Evolutionary conservation across 2,888 invertebrate genomes (phyloP).

Genomic region (Eumerus sabulonum): DNA sequence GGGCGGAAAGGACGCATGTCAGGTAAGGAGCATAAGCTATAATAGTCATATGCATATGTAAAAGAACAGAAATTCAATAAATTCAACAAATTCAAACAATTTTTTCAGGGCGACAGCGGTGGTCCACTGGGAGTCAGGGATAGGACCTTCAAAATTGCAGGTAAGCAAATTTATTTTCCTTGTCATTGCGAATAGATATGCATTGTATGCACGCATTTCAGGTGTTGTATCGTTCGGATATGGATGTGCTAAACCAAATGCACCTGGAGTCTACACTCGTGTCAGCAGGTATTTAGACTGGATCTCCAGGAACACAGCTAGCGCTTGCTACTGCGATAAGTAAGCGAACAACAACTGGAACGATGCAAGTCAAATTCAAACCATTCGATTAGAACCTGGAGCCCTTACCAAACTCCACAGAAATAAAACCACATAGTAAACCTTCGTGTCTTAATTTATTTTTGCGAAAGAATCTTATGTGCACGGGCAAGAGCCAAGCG

Average conservation of each 20-base stretch:
- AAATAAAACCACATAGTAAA: no score
- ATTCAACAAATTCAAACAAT: slow-evolving; percentile 1
- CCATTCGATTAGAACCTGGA: no score
- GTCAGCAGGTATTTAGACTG: slow-evolving; percentile 75
- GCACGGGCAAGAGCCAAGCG: slow-evolving; percentile 43
- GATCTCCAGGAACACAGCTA: slow-evolving; percentile 75
- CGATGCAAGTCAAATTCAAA: no score
- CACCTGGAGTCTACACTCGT: slow-evolving; percentile 77
- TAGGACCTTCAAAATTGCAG: slow-evolving; percentile 74
- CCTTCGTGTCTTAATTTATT: no score
- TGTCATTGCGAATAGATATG: neutral
- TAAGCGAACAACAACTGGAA: slow-evolving; percentile 3
- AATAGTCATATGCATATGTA: neutral
- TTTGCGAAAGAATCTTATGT: neutral
- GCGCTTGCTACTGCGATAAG: slow-evolving; percentile 74
- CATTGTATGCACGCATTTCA: neutral
- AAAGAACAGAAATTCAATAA: no score
- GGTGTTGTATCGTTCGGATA: slow-evolving; percentile 76
- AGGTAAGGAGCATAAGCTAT: slow-evolving; percentile 71
- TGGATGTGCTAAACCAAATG: slow-evolving; percentile 76
- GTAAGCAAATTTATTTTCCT: slow-evolving; percentile 38
- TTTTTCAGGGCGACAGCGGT: slow-evolving; percentile 76
- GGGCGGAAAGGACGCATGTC: slow-evolving; percentile 77
- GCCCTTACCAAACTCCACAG: no score
- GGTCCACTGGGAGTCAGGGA: slow-evolving; percentile 75